Evolutionary conservation across 2,113 vertebrate species (phyloP).

Genomic region (Riparia riparia): DNA sequence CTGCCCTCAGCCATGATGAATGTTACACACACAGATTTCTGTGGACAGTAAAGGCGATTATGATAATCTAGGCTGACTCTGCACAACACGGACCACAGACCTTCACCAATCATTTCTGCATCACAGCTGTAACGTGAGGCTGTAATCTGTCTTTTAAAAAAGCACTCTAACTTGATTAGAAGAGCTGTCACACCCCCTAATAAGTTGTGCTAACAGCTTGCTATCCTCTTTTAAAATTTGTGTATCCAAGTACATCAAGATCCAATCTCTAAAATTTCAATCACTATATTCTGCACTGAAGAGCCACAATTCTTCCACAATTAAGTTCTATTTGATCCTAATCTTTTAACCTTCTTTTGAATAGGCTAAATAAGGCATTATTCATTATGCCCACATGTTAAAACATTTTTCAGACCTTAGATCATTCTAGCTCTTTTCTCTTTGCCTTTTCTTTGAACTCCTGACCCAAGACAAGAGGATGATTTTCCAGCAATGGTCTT

Average conservation of each 20-base stretch:
- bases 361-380: background rate
- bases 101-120: conserved; percentile 12
- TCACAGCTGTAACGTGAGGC: background rate
- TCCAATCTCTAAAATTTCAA: background rate
- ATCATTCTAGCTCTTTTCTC: background rate
- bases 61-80: background rate
- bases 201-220: background rate
- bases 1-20: background rate
- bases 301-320: background rate
- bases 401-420: background rate
- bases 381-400: background rate
- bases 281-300: background rate
- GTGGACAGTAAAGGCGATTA: background rate
- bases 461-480: background rate
- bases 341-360: background rate
- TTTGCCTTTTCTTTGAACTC: background rate
- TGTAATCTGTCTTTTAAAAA: background rate
- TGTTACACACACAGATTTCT: background rate
- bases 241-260: background rate
- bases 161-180: conserved; percentile 3
- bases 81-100: background rate
- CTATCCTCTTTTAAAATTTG: background rate
- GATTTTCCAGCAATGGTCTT: background rate
- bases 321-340: background rate
- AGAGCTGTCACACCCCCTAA: background rate